Evolutionary conservation across 2,797 vertebrate genomes (phyloP), one percentile per base, ranked within the genome.

Genomic region (Adrianichthys oophorus): DNA sequence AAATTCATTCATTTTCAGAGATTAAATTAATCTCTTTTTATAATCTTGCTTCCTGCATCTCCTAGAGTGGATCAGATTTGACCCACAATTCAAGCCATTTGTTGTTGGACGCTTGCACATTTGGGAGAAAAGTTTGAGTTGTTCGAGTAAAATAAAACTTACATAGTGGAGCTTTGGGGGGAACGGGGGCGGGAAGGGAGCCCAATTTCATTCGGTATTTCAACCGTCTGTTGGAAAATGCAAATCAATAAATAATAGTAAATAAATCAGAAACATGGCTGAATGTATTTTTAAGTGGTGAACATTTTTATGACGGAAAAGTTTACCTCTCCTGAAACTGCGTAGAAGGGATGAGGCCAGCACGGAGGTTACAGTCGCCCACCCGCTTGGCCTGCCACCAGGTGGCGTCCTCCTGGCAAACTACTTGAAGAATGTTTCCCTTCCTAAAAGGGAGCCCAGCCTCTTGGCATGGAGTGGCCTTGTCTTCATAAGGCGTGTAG

Each of bases 351-450:
- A 99, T 91, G 85, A 99, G 91, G 60, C 95, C 98, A 2, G 98
- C 98, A 8, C 98, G 93, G 67, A 96, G 94, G 84, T 95, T 97
- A 80, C 93, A 91, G 85, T 97, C 95, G 14, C 93, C 94, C 72
- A 98, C 92, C 2, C 88, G 94, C 83, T 94, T 98, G 19, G 98
- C 98, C 83, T 99, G 97, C 98, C 97, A 99, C 98, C 98, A 99
- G 15, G 96, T 98, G 82, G 89, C 84, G 79, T 99, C 98, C 82
- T 99, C 96, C 68, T 97, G 97, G 89, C 95, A 96, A 79, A 99
- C 96, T 72, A 99, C 95, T 89, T 99, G 98, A 83, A 99, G 95
- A 57, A 99, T 81, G 89, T 98, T 96, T 56, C 97, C 94, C 62
- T 92, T 94, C 75, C 86, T 93, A 82, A 99, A 99, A 32, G 95